Conservation (phyloP, 2,888 invertebrate genomes). For the Copidosoma aretas region DNA sequence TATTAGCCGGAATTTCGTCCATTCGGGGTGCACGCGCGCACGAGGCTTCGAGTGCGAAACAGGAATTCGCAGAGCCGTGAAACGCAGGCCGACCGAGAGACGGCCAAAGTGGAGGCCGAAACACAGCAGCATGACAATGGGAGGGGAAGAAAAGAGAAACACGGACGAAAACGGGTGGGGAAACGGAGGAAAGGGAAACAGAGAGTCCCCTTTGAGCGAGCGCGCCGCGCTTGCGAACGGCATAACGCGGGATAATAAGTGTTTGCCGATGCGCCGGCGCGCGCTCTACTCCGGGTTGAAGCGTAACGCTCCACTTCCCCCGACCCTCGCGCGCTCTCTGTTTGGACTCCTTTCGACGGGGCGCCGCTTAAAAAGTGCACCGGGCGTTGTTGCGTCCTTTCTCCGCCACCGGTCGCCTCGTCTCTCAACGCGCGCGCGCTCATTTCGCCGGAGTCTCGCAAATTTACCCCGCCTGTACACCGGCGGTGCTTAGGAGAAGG, state of each 20-base stretch:
- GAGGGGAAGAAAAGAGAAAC: constrained; percentile 31
- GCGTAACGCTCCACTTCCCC: constrained; percentile 54
- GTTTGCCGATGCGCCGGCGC: constrained; percentile 53
- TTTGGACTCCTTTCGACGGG: background rate
- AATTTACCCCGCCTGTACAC: too few species aligned
- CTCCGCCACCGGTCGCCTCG: background rate
- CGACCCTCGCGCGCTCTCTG: constrained; percentile 32
- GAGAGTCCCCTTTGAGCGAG: background rate
- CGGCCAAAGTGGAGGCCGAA: too few species aligned
- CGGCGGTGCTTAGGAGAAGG: too few species aligned
- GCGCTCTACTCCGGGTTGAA: constrained; percentile 23
- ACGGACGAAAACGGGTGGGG: constrained; percentile 46
- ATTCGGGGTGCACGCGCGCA: too few species aligned
- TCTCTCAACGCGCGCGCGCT: too few species aligned
- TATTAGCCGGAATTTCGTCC: too few species aligned
- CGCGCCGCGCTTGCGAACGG: constrained; percentile 26
- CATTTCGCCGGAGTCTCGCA: too few species aligned
- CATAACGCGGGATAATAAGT: constrained; percentile 39
- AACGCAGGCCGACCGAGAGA: too few species aligned
- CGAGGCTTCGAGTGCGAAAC: too few species aligned
- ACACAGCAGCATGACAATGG: too few species aligned
- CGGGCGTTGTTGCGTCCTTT: background rate
- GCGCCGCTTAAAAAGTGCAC: background rate
- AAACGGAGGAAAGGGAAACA: constrained; percentile 32
- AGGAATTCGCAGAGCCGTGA: too few species aligned